A percentile compares a stretch with the other conserved stretches of the same genome.
These are phyloP conservation scores for Physella acuta DNA, from an alignment of 1,140 invertebrate genomes.

Conservation along the genomic window DNA sequence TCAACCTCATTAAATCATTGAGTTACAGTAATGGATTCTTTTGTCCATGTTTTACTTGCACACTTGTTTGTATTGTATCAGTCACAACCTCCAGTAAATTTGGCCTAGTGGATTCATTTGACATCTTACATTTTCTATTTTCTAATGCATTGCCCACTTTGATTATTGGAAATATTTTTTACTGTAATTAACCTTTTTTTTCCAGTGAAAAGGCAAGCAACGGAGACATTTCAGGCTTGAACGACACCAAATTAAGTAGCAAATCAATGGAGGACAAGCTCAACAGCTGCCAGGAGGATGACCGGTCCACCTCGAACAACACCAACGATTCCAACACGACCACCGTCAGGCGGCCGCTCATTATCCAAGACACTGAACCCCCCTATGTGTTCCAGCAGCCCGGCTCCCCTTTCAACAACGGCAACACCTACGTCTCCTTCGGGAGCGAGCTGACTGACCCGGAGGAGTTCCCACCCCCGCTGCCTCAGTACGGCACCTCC, in stretches of 20 bases:
- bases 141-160: too few species aligned
- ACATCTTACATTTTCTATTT: too few species aligned
- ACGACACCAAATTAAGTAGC: slow-evolving; percentile 13
- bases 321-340: slow-evolving; percentile 27
- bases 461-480: slow-evolving; percentile 21
- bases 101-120: too few species aligned
- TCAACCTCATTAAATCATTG: too few species aligned
- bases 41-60: too few species aligned
- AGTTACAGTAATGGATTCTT: too few species aligned
- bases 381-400: slow-evolving; percentile 29
- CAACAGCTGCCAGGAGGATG: slow-evolving; percentile 26
- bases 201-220: slow-evolving; percentile 18
- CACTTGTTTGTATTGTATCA: too few species aligned
- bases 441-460: slow-evolving; percentile 39
- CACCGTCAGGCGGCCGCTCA: slow-evolving; percentile 18
- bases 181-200: background rate
- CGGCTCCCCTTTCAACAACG: slow-evolving; percentile 28
- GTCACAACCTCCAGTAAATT: too few species aligned
- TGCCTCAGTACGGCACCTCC: slow-evolving; percentile 35
- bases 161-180: background rate
- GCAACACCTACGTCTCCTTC: slow-evolving; percentile 48
- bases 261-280: slow-evolving; percentile 30
- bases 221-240: slow-evolving; percentile 7
- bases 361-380: slow-evolving; percentile 22
- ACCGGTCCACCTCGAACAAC: slow-evolving; percentile 25